phyloP scores from a whole-genome alignment of 2,888 invertebrate genomes.

The Apotomis turbidana region DNA sequence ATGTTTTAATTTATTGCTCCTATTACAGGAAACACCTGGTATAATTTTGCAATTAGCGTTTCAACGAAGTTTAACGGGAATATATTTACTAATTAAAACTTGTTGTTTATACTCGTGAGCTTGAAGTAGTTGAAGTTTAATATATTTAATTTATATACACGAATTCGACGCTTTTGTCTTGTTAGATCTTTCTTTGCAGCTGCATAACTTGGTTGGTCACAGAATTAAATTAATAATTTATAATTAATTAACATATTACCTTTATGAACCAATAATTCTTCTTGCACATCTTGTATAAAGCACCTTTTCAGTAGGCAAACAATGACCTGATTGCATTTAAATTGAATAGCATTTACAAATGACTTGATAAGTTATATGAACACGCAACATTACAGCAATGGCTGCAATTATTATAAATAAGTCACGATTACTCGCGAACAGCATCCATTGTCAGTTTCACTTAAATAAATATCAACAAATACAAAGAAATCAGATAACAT shows the following conservation, averaged over 20 bases:
- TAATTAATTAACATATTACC: constrained; percentile 5
- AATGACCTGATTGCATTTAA: constrained; percentile 17
- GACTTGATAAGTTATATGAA: background rate
- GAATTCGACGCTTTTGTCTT: background rate
- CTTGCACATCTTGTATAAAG: constrained; percentile 2
- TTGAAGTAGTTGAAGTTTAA: background rate
- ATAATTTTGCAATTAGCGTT: no score
- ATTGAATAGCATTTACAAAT: constrained; percentile 12
- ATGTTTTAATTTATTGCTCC: no score
- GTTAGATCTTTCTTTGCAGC: background rate
- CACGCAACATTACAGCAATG: constrained; percentile 5
- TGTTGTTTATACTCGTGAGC: constrained; percentile 6
- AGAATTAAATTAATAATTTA: background rate
- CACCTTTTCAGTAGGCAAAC: constrained; percentile 16
- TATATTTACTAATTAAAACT: constrained; percentile 7
- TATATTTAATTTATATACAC: no score
- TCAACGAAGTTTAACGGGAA: constrained; percentile 4
- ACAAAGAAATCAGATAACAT: background rate
- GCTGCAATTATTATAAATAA: background rate
- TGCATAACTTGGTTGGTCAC: background rate
- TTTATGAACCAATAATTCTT: constrained; percentile 5
- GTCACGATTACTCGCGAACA: constrained; percentile 3
- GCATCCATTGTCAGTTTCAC: background rate
- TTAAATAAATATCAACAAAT: background rate
- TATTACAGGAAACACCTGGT: no score